Evolutionary conservation across 2,888 invertebrate genomes (phyloP), one percentile per base, ranked within the genome.

Genomic region (Trypoxylon attenuatum): DNA sequence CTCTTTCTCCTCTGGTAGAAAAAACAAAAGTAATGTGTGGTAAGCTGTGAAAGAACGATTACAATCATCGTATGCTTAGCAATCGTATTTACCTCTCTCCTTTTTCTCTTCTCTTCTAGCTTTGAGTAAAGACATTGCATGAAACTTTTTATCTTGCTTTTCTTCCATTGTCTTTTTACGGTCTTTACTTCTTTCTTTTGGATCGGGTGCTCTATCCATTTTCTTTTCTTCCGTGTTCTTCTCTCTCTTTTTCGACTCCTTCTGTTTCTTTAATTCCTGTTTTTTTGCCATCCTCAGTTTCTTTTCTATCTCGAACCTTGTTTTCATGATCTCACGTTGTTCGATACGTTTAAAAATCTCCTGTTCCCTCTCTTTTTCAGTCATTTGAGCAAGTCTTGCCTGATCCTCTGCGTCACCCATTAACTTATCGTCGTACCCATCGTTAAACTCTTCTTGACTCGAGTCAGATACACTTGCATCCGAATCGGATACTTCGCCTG

Each of bases 361-460:
- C 56, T 97, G 96, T 88, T 99, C 99, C 41, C 99, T 90, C 84
- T 99, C 98, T 82, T 97, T 97, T 85, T 99, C 99, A 0, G 98
- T 98, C 91, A 99, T 93, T 67, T 94, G 93, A 8, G 96, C 96
- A 42, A 99, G 89, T 0, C 95, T 89, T 1, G 95, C 94, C 79
- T 96, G 92, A 89, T 99, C 99, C 75, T 96, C 98, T 63, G 96
- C 97, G 87, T 98, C 98, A 0, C 98, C 98, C 94, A 98, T 98
- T 22, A 98, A 90, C 84, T 98, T 95, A 70, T 98, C 98, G 85
- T 98, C 98, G 79, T 95, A 97, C 68, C 98, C 98, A 88, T 99
- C 98, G 84, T 97, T 94, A 84, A 98, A 98, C 87, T 97, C 97
- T 73, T 94, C 94, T 70, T 95, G 94, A 54, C 91, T 91, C 0